Conservation (phyloP, 2,888 invertebrate genomes). For the Archips crataeganus region DNA sequence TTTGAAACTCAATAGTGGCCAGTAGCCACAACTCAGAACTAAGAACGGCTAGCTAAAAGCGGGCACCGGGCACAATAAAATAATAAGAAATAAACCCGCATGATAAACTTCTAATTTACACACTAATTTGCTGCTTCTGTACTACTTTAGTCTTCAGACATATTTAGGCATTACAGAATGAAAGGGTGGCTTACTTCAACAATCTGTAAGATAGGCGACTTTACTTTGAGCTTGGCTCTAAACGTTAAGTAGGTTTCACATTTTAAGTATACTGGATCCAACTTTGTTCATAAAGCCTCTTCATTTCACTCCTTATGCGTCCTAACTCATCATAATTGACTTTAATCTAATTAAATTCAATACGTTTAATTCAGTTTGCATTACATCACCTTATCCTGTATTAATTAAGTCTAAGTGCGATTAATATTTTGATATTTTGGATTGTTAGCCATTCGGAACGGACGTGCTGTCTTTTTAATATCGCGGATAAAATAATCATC, state of each 20-base stretch:
- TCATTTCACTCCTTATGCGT: neutral
- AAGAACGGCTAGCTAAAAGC: neutral
- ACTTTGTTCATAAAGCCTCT: conserved; percentile 14
- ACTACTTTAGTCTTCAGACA: conserved; percentile 16
- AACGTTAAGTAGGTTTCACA: conserved; percentile 6
- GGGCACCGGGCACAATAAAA: neutral
- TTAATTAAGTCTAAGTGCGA: no score
- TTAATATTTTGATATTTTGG: no score
- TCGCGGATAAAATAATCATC: no score
- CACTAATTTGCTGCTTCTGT: conserved; percentile 7
- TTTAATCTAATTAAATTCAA: no score
- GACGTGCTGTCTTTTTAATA: no score
- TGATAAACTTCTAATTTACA: conserved; percentile 9
- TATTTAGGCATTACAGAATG: conserved; percentile 5
- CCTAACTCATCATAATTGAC: no score
- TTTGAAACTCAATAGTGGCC: neutral
- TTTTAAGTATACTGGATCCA: conserved; percentile 4
- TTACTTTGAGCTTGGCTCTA: conserved; percentile 9
- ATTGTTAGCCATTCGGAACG: no score
- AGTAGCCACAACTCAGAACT: no score
- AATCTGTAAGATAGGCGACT: conserved; percentile 12
- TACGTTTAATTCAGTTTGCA: no score
- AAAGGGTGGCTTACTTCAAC: conserved; percentile 18
- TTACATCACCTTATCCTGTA: no score
- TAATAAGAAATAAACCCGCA: conserved; percentile 11